phyloP scores from a whole-genome alignment of 2,797 vertebrate species.

The Astyanax mexicanus region DNA sequence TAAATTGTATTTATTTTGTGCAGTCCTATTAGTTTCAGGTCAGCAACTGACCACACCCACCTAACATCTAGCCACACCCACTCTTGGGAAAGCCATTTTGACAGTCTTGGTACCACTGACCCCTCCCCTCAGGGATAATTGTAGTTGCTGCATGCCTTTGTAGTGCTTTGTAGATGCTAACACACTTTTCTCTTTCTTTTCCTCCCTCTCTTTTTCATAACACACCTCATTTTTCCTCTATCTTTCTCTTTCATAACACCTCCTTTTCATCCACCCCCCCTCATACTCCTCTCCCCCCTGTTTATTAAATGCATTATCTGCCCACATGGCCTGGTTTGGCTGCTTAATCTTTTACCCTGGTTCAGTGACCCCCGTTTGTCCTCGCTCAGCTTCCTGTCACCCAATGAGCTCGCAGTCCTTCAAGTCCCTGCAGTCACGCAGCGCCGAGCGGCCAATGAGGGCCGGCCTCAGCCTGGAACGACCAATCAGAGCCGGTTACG shows the following conservation, averaged over 20 bases:
- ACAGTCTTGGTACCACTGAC: background rate
- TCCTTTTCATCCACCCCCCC: background rate
- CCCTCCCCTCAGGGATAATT: constrained; percentile 62
- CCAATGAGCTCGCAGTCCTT: constrained; percentile 90
- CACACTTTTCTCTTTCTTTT: constrained; percentile 72
- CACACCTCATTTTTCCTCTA: background rate
- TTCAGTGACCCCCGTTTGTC: constrained; percentile 90
- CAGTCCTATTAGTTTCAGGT: background rate
- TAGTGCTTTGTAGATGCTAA: constrained; percentile 73
- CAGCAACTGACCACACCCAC: background rate
- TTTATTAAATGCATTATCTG: constrained; percentile 40
- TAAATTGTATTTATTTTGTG: background rate
- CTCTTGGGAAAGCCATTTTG: background rate
- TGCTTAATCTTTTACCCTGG: constrained; percentile 48
- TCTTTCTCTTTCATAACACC: background rate
- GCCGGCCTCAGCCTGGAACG: constrained; percentile 74
- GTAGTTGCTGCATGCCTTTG: constrained; percentile 54
- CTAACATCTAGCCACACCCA: background rate
- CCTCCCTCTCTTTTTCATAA: constrained; percentile 43
- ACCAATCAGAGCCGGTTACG: constrained; percentile 79
- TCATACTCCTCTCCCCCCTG: background rate
- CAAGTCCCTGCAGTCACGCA: constrained; percentile 87
- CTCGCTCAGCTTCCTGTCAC: constrained; percentile 99
- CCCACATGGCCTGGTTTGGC: constrained; percentile 28
- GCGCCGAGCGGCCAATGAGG: constrained; percentile 68